Conservation (phyloP, 2,797 vertebrate genomes). For the Anabas testudineus region DNA sequence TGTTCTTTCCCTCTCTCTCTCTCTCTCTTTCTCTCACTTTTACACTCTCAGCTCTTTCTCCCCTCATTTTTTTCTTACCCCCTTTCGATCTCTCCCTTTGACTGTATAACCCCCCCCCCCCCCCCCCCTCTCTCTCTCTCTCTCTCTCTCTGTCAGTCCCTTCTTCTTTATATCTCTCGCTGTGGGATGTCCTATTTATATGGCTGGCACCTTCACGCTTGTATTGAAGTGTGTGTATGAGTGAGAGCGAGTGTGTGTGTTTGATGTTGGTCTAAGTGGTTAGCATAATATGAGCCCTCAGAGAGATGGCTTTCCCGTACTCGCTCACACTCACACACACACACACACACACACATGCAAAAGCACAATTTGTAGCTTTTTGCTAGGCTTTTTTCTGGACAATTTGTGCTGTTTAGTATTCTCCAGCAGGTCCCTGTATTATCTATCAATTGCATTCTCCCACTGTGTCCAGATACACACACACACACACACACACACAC, state of each 20-base stretch:
- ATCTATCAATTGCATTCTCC: conserved; percentile 69
- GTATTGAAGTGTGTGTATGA: conserved; percentile 51
- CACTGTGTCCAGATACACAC: conserved; percentile 41
- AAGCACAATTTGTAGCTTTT: conserved; percentile 59
- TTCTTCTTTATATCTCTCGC: conserved; percentile 66
- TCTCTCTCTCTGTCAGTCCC: conserved; percentile 43
- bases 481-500: conserved; percentile 31
- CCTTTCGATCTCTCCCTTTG: conserved; percentile 39
- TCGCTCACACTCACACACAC: conserved; percentile 21
- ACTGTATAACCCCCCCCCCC: conserved; percentile 54
- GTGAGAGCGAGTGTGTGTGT: conserved; percentile 55
- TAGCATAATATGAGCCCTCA: conserved; percentile 74
- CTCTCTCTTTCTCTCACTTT: conserved; percentile 34
- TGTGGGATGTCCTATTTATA: conserved; percentile 76
- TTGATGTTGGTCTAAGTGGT: conserved; percentile 78
- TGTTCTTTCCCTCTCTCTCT: conserved; percentile 30
- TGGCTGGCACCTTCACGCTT: conserved; percentile 69
- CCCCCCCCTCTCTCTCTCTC: conserved; percentile 17
- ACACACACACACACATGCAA: not conserved
- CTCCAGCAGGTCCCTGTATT: conserved; percentile 63
- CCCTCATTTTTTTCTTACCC: conserved; percentile 26
- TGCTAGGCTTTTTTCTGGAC: conserved; percentile 52
- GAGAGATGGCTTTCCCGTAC: conserved; percentile 62
- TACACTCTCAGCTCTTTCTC: conserved; percentile 21
- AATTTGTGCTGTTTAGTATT: conserved; percentile 74